A percentile compares a stretch with the other conserved stretches of the same genome.
Evolutionary conservation across 2,113 vertebrate genomes (phyloP).

Genomic region (Vulpes vulpes): DNA sequence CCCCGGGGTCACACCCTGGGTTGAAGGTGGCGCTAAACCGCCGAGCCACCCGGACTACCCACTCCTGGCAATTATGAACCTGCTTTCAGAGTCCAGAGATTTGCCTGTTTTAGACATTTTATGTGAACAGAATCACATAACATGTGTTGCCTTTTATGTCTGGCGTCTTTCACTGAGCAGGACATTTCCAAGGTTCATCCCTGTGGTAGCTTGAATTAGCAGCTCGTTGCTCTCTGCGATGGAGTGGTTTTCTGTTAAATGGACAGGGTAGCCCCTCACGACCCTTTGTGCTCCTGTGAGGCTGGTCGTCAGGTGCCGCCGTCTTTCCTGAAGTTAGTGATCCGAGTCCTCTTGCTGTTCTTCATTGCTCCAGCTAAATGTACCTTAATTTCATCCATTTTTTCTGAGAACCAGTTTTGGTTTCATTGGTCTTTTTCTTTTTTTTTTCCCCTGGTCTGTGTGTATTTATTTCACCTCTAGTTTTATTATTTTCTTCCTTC

Average conservation of each 20-base stretch:
- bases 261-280: not conserved
- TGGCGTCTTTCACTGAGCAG: not conserved
- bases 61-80: not conserved
- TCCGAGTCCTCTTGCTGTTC: not conserved
- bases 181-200: not conserved
- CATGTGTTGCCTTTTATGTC: not conserved
- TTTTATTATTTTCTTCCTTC: not conserved
- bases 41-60: too few relatives aligned
- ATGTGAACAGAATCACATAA: not conserved
- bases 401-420: not conserved
- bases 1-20: too few relatives aligned
- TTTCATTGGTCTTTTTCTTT: not conserved
- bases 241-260: not conserved
- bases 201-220: not conserved
- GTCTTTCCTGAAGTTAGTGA: not conserved
- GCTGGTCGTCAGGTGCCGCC: too few relatives aligned
- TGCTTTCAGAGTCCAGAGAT: not conserved
- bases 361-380: not conserved
- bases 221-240: not conserved
- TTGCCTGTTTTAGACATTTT: not conserved
- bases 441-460: not conserved
- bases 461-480: not conserved
- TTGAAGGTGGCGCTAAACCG: too few relatives aligned
- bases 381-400: not conserved
- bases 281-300: not conserved